Evolutionary conservation across 2,113 vertebrate species (phyloP).

Genomic region (Chaenocephalus aceratus): DNA sequence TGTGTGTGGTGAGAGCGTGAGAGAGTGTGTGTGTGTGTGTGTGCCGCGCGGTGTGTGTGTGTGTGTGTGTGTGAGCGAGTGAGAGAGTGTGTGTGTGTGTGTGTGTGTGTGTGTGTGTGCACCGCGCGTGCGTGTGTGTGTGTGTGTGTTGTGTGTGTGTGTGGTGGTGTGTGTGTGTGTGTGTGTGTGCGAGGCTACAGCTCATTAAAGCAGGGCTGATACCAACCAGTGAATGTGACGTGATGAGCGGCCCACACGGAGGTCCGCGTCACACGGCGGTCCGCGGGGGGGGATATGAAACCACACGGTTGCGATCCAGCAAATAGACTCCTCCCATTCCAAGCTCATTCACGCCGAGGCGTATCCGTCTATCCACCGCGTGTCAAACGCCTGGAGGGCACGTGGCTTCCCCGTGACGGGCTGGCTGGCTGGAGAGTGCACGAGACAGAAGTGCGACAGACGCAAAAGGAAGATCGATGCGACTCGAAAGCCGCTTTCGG

Average conservation of each 20-base stretch:
- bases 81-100: too few relatives aligned
- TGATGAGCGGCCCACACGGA: constrained; percentile 63
- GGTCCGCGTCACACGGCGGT: neutral
- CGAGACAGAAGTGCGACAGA: constrained; percentile 69
- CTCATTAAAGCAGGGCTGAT: constrained; percentile 62
- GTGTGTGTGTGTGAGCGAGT: too few relatives aligned
- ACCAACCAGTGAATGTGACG: constrained; percentile 67
- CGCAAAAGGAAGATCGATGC: constrained; percentile 75
- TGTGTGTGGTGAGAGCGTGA: too few relatives aligned
- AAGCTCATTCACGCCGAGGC: constrained; percentile 40
- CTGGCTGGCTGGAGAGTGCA: constrained; percentile 61
- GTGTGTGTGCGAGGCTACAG: neutral
- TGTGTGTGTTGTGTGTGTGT: too few relatives aligned
- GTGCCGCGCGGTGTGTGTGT: too few relatives aligned
- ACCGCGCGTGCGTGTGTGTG: too few relatives aligned
- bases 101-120: too few relatives aligned
- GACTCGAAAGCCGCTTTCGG: constrained; percentile 63
- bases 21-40: too few relatives aligned
- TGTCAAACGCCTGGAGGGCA: constrained; percentile 66
- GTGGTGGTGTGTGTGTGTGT: too few relatives aligned
- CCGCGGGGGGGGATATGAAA: constrained; percentile 49
- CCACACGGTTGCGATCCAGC: constrained; percentile 51
- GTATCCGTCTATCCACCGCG: constrained; percentile 61
- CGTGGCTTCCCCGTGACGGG: constrained; percentile 66
- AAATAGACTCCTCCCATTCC: constrained; percentile 73